A percentile compares a stretch with the other conserved stretches of the same genome.
Conservation (phyloP, 2,113 vertebrate genomes). For the sheep (Ovis aries) region DNA sequence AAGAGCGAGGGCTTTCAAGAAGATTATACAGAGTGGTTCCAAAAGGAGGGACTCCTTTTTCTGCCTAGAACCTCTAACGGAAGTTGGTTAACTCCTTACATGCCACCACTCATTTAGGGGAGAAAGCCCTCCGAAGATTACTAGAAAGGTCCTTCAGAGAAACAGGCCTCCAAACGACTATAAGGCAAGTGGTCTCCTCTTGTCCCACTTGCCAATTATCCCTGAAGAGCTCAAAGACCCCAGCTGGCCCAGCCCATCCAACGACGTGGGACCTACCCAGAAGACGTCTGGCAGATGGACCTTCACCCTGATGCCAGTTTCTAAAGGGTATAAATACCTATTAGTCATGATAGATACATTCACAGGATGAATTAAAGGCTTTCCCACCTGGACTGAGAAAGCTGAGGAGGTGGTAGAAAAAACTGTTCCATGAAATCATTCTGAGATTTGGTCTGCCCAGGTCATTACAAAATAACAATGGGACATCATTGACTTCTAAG, state of each 20-base stretch:
- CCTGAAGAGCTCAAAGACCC: neutral
- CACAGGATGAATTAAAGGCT: neutral
- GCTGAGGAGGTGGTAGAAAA: neutral
- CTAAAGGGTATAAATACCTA: neutral
- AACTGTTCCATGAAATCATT: neutral
- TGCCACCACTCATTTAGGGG: neutral
- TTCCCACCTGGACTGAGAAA: neutral
- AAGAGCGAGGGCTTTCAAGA: neutral
- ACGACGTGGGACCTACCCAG: neutral
- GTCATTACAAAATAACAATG: neutral
- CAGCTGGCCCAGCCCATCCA: neutral
- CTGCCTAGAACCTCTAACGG: neutral
- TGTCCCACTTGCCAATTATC: neutral
- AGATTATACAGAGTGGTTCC: neutral
- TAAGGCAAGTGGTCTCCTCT: neutral
- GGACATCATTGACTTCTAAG: neutral
- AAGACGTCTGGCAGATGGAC: neutral
- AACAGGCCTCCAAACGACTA: neutral
- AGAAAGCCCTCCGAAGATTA: neutral
- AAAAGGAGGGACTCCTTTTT: neutral
- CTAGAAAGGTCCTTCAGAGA: neutral
- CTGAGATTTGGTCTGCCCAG: neutral
- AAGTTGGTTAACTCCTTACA: neutral
- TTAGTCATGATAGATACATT: neutral
- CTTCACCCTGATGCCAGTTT: neutral